Evolutionary conservation across 2,113 vertebrate genomes (phyloP), one percentile per base, ranked within the genome.

Genomic region (Malurus cyaneus): DNA sequence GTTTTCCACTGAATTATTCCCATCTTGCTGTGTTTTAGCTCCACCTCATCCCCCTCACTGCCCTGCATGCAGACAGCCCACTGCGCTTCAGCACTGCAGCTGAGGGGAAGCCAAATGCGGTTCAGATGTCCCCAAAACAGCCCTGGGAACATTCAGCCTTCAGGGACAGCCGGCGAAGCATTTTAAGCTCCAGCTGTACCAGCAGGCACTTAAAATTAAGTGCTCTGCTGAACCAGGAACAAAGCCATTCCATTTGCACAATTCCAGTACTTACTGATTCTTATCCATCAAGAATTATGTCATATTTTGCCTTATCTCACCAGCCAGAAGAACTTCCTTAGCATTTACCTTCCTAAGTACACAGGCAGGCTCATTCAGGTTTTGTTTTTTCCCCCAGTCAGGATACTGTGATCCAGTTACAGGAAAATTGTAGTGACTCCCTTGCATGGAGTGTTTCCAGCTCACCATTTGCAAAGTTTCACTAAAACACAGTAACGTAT

Each of bases 231-330:
- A 81, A 29, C 42, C 86, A 83, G 80, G 91, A 91, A 94, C 65
- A 76, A 77, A 95, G 70, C 47, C 74, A 81, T 59, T 87, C 80
- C 77, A 41, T 46, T 21, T 87, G 50, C 86, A 93, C 86, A 69
- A 53, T 65, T 59, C 42, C 14, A 95, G 85, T 24, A 61, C 80
- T 86, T 59, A 42, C 36, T 12, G 24, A 86, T 86, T 50, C 86
- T 80, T 73, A 80, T 57, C 78, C 74, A 62, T 67, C 66, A 76
- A 42, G 54, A 92, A 80, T 94, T 67, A 87, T 44, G 87, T 81
- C 89, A 73, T 92, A 8, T 52, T 71, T 86, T 60, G 83, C 89
- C 83, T 88, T 95, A 95, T 89, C 89, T 76, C 87, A 31, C 66
- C 46, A 89, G 70, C 89, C 87, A 95, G 52, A 73, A 93, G 49